Conservation (phyloP, 2,797 vertebrate genomes). For the Mormyrus hasselquistii region DNA sequence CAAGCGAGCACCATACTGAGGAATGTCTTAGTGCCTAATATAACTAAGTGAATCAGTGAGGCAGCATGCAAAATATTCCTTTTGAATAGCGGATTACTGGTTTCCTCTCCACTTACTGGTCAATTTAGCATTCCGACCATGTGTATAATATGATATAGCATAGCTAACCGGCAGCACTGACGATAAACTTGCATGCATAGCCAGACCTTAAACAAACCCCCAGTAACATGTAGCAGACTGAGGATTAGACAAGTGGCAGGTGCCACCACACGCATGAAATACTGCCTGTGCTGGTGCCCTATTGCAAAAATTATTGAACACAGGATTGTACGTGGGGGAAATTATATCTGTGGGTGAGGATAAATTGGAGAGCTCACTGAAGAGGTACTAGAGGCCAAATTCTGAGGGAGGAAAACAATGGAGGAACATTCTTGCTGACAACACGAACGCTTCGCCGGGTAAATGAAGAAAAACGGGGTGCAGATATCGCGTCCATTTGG, state of each 20-base stretch:
- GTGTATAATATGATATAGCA: background rate
- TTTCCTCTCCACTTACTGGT: background rate
- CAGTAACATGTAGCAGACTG: background rate
- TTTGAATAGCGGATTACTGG: background rate
- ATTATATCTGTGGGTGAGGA: slow-evolving; percentile 6
- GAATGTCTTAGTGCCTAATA: background rate
- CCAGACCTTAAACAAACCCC: background rate
- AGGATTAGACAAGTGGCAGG: background rate
- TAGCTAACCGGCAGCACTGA: background rate
- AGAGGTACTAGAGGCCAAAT: slow-evolving; percentile 1
- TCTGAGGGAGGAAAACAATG: background rate
- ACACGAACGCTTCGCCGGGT: background rate
- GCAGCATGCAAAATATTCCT: background rate
- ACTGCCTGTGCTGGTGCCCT: background rate
- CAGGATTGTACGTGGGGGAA: background rate
- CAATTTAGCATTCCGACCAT: background rate
- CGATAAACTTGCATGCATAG: background rate
- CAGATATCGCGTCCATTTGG: background rate
- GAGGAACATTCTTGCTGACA: slow-evolving; percentile 9
- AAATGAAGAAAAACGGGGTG: slow-evolving; percentile 15
- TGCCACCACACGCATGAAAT: background rate
- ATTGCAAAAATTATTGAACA: background rate
- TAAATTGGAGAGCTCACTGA: slow-evolving; percentile 5
- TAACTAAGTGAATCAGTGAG: background rate
- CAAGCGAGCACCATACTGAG: background rate